Evolutionary conservation across 1,140 invertebrate species (phyloP).

Genomic region (Drosophila ananassae): DNA sequence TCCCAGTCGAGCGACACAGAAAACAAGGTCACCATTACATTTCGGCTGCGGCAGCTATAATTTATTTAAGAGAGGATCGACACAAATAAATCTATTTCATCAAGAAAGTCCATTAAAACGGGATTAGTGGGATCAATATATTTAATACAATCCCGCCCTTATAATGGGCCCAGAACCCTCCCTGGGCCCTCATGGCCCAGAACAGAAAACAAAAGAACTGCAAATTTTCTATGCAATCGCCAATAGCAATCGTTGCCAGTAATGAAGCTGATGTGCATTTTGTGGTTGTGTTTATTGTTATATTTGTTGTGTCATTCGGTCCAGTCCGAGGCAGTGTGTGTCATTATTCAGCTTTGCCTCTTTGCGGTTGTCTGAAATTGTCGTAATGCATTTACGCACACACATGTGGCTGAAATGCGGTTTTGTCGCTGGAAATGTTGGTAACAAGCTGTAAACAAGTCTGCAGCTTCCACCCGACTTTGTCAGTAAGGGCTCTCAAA

Average conservation of each 20-base stretch:
- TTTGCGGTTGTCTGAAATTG: slow-evolving; percentile 48
- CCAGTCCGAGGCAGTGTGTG: slow-evolving; percentile 28
- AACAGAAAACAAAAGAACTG: not conserved
- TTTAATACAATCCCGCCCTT: not conserved
- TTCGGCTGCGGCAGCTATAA: too few relatives aligned
- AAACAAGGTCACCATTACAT: not conserved
- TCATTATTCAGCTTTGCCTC: slow-evolving; percentile 51
- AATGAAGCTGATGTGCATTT: slow-evolving; percentile 71
- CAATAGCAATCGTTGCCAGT: slow-evolving; percentile 57
- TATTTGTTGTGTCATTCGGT: slow-evolving; percentile 34
- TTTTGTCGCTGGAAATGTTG: slow-evolving; percentile 55
- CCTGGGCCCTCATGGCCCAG: slow-evolving; percentile 1
- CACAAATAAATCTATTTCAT: not conserved
- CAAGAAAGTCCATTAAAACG: not conserved
- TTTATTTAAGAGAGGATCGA: not conserved
- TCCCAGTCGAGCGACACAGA: not conserved
- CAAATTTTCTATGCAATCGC: slow-evolving; percentile 13
- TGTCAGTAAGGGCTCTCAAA: not conserved
- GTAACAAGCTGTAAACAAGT: slow-evolving; percentile 48
- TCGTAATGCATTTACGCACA: slow-evolving; percentile 52
- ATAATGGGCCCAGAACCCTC: too few relatives aligned
- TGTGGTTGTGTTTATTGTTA: slow-evolving; percentile 69
- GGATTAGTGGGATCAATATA: not conserved
- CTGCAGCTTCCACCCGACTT: not conserved
- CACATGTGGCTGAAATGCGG: slow-evolving; percentile 45